These are phyloP conservation scores for Octodonta nipae DNA, from an alignment of 2,888 invertebrate species.

Conservation along the genomic window DNA sequence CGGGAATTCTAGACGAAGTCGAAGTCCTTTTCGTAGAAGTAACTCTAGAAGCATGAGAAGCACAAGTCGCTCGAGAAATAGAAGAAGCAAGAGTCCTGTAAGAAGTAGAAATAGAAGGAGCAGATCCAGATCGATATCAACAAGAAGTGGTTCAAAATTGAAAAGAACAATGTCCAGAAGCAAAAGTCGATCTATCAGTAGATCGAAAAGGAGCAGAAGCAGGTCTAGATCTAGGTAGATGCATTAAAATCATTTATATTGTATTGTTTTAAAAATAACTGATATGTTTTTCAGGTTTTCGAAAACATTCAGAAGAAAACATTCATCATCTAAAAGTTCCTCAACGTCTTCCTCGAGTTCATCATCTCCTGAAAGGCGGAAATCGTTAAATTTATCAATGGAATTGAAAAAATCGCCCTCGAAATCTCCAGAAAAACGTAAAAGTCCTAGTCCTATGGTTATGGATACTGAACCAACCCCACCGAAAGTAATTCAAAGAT, in stretches of 20 bases:
- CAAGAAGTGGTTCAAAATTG: conserved; percentile 10
- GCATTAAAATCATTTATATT: background rate
- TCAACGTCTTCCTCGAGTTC: conserved; percentile 7
- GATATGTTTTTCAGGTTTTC: background rate
- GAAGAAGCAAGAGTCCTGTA: conserved; percentile 4
- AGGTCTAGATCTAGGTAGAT: conserved; percentile 16
- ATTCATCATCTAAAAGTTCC: conserved; percentile 4
- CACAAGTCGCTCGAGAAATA: conserved; percentile 9
- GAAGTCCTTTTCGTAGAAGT: too few species aligned
- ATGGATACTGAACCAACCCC: too few species aligned
- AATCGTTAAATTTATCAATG: background rate
- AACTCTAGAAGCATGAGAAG: conserved; percentile 8
- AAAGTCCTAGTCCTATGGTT: background rate
- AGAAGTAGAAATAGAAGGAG: conserved; percentile 3
- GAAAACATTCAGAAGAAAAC: conserved; percentile 7
- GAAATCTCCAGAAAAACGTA: conserved; percentile 2
- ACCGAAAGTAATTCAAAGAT: conserved; percentile 37
- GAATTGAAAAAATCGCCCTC: conserved; percentile 8
- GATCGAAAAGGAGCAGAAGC: conserved; percentile 24
- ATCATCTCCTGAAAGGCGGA: conserved; percentile 2
- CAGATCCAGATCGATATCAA: conserved; percentile 4
- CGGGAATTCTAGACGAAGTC: too few species aligned
- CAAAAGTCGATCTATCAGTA: conserved; percentile 6
- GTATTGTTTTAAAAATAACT: conserved; percentile 8
- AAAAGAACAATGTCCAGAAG: conserved; percentile 9